Conservation (phyloP, 2,113 vertebrate genomes). For the Mormoops blainvillei region DNA sequence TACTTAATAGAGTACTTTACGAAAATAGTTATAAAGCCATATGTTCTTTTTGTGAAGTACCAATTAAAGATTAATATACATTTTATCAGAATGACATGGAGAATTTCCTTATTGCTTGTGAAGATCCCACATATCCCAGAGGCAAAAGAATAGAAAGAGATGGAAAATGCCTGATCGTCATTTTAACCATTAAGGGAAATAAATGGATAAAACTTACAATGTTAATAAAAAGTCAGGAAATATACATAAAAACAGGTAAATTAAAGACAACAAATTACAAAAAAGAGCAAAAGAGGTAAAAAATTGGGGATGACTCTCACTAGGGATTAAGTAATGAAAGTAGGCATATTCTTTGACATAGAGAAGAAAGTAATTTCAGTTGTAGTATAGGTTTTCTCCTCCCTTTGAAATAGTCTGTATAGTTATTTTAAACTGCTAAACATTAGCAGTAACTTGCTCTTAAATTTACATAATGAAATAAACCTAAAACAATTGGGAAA, state of each 20-base stretch:
- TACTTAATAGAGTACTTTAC: not conserved
- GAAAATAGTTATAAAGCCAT: not conserved
- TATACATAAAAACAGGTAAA: not conserved
- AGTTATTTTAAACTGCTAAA: not conserved
- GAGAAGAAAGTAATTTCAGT: not conserved
- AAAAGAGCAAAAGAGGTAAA: not conserved
- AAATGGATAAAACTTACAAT: not conserved
- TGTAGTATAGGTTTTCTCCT: not conserved
- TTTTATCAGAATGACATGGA: not conserved
- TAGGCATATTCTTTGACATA: not conserved
- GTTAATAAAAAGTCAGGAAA: not conserved
- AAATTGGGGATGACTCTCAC: not conserved
- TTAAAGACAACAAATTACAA: not conserved
- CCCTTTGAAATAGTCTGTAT: not conserved
- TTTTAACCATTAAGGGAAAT: not conserved
- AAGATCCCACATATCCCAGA: not conserved
- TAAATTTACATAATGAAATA: not conserved
- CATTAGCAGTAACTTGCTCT: not conserved
- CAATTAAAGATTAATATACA: not conserved
- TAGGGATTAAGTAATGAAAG: not conserved
- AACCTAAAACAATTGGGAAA: not conserved
- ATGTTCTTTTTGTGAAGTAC: not conserved
- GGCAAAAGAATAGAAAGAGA: not conserved
- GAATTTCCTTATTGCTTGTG: not conserved
- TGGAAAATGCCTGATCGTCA: not conserved